Percentiles rank a stretch among this genome's conserved stretches.
Evolutionary conservation across 2,888 invertebrate genomes (phyloP).

Genomic region (Oscheius sp.): DNA sequence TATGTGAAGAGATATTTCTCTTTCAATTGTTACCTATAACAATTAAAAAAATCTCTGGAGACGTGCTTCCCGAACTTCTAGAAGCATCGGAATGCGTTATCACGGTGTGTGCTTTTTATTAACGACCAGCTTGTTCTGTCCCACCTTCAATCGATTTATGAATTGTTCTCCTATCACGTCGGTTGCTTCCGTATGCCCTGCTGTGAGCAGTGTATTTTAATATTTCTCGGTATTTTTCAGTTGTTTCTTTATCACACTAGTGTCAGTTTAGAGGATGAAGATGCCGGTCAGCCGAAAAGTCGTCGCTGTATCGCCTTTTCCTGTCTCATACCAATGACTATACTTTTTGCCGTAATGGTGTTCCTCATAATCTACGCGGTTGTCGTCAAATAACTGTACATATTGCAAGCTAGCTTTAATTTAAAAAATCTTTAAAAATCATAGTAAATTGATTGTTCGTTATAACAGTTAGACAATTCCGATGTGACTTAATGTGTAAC

Average conservation of each 20-base stretch:
- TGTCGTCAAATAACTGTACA: conserved; percentile 9
- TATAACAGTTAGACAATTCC: too few species aligned
- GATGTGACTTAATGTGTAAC: too few species aligned
- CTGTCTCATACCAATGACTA: conserved; percentile 2
- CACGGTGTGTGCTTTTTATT: too few species aligned
- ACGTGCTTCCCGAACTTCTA: too few species aligned
- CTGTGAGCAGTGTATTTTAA: conserved; percentile 16
- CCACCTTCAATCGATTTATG: conserved; percentile 24
- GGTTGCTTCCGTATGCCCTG: conserved; percentile 20
- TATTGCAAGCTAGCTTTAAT: too few species aligned
- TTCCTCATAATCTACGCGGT: conserved; percentile 16
- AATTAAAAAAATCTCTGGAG: too few species aligned
- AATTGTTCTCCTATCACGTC: conserved; percentile 3
- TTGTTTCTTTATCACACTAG: neutral
- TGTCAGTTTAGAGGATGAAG: conserved; percentile 1
- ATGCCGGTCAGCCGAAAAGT: neutral
- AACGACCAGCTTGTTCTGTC: conserved; percentile 9
- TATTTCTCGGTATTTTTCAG: conserved; percentile 5
- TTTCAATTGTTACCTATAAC: too few species aligned
- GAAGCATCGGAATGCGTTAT: too few species aligned
- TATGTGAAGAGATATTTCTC: too few species aligned
- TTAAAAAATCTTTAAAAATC: too few species aligned
- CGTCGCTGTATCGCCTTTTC: conserved; percentile 14
- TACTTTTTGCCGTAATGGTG: conserved; percentile 1
- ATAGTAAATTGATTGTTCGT: too few species aligned